These are phyloP conservation scores for Gymnosoma rotundatum DNA, from an alignment of 2,888 invertebrate genomes.

Conservation along the genomic window DNA sequence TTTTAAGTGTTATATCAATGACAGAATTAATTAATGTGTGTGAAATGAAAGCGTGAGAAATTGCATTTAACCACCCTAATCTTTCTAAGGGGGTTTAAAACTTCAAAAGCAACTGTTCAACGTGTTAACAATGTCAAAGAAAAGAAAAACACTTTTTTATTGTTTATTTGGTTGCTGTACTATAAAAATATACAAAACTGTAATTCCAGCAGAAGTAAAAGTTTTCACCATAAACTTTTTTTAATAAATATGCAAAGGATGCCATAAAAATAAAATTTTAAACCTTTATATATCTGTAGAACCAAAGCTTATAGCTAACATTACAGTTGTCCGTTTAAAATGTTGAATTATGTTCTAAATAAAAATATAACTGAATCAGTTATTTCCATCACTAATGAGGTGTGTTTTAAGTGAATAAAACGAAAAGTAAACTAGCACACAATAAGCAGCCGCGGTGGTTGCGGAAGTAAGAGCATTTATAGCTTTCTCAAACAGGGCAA, in stretches of 20 bases:
- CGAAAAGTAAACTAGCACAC: too few relatives aligned
- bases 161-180: background rate
- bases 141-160: conserved; percentile 8
- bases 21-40: conserved; percentile 60
- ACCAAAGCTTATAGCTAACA: too few relatives aligned
- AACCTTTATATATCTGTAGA: too few relatives aligned
- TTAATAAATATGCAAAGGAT: conserved; percentile 21
- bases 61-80: conserved; percentile 12
- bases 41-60: conserved; percentile 58
- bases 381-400: too few relatives aligned
- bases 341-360: too few relatives aligned
- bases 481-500: too few relatives aligned
- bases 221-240: background rate
- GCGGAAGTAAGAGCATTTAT: too few relatives aligned
- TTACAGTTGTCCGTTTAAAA: too few relatives aligned
- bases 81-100: background rate
- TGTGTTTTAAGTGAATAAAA: too few relatives aligned
- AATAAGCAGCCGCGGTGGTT: too few relatives aligned
- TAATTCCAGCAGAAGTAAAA: conserved; percentile 52
- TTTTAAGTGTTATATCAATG: background rate
- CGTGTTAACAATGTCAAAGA: conserved; percentile 2
- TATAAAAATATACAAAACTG: conserved; percentile 20
- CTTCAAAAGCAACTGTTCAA: background rate
- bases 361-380: too few relatives aligned
- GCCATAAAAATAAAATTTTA: background rate